Conservation (phyloP, 2,797 vertebrate genomes). For the Megaceryle alcyon region DNA sequence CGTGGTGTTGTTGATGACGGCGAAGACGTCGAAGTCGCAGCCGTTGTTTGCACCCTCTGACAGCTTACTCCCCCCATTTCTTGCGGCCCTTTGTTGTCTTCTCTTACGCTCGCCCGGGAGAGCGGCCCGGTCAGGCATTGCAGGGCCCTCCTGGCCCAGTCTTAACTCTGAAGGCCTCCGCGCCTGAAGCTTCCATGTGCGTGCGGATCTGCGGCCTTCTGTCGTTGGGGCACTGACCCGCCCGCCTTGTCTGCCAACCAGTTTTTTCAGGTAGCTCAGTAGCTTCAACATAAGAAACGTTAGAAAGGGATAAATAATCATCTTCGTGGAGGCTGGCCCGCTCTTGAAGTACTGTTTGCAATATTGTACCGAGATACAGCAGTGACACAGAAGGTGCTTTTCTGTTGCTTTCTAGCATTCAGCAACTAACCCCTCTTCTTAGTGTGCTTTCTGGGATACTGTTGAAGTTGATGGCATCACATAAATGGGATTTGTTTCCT, state of each 20-base stretch:
- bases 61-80: fast-evolving
- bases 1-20: no score
- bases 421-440: fast-evolving
- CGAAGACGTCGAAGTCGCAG: no score
- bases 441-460: neutral
- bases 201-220: neutral
- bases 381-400: fast-evolving
- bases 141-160: neutral
- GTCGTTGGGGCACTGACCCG: neutral
- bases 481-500: no score
- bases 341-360: fast-evolving
- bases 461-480: neutral
- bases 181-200: fast-evolving
- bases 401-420: fast-evolving
- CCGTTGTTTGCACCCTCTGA: no score
- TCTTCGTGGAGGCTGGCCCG: fast-evolving
- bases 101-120: fast-evolving
- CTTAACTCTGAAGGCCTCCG: fast-evolving
- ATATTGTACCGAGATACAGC: fast-evolving
- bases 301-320: neutral
- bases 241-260: neutral
- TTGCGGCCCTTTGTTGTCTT: no score
- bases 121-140: fast-evolving
- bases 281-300: neutral
- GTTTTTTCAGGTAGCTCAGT: neutral